Conservation (phyloP, 2,888 invertebrate genomes). For the Oligia strigilis region DNA sequence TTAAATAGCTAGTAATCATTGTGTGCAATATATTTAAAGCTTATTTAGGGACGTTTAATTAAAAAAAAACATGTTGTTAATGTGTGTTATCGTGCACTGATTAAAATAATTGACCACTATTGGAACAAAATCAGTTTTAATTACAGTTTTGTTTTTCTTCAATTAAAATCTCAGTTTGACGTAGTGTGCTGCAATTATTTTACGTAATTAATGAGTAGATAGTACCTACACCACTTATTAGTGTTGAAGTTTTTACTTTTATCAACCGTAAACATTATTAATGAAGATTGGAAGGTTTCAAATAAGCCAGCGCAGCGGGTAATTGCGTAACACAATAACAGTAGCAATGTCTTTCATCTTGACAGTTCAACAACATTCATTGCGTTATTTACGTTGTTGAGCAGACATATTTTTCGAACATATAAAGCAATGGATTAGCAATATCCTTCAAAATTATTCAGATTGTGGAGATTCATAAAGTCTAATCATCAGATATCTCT, state of each 20-base stretch:
- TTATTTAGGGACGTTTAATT: slow-evolving; percentile 19
- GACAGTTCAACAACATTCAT: neutral
- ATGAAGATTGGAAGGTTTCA: neutral
- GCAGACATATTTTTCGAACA: neutral
- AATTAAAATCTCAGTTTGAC: slow-evolving; percentile 3
- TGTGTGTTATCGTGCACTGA: neutral
- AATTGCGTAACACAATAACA: neutral
- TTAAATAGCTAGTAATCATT: neutral
- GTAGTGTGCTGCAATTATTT: neutral
- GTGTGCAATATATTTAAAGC: neutral
- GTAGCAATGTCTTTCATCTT: neutral
- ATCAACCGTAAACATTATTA: neutral
- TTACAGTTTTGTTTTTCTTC: slow-evolving; percentile 19
- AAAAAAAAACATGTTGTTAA: slow-evolving; percentile 17
- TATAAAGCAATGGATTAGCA: neutral
- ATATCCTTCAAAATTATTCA: neutral
- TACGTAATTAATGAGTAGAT: neutral
- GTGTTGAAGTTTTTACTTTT: neutral
- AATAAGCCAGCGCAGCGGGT: neutral
- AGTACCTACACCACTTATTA: neutral
- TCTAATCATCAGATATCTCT: too few species aligned
- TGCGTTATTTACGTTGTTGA: neutral
- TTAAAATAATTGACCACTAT: slow-evolving; percentile 34
- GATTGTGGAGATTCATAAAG: neutral
- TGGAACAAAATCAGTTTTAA: slow-evolving; percentile 29